Evolutionary conservation across 2,888 invertebrate genomes (phyloP), one percentile per base, ranked within the genome.

Genomic region (Erynnis tages): DNA sequence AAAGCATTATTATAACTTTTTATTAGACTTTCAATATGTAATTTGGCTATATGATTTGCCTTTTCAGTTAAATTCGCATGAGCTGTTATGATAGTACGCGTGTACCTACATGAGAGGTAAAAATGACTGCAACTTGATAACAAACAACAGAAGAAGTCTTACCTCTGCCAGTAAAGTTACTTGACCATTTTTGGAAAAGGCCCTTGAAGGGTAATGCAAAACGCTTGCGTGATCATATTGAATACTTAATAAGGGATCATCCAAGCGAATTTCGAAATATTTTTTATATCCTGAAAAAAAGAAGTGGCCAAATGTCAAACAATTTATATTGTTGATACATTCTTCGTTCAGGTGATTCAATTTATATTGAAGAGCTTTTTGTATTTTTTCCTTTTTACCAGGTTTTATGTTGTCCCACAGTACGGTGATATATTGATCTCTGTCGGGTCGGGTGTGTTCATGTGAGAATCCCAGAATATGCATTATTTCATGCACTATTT

Each of bases 401-500:
- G 90, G 79, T 71, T 92, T 90, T 48, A 96, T 94, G 67, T 96
- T 95, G 2, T 91, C 77, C 91, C 93, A 95, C 32, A 91, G 73
- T 27, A 96, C 92, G 2, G 85, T 82, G 25, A 94, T 92, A 71
- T 88, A 91, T 11, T 91, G 82, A 65, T 95, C 95, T 19, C 95
- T 87, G 61, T 95, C 95, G 54, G 91, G 90, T 35, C 95, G 91
- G 53, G 93, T 93, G 71, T 96, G 96, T 63, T 96, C 96, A 65
- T 96, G 96, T 5, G 94, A 81, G 71, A 95, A 96, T 0, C 96
- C 96, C 11, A 94, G 77, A 0, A 93, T 92, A 63, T 96, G 96
- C 94, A 96, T 94, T 56, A 95, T 78, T 71, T 96, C 96, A 67
- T 96, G 96, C 7, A 93, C 82, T 4, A 94, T 91, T 1, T 95